Base-by-base conservation (phyloP, 1,140 invertebrate genomes). In the Heliothis subflexa region DNA sequence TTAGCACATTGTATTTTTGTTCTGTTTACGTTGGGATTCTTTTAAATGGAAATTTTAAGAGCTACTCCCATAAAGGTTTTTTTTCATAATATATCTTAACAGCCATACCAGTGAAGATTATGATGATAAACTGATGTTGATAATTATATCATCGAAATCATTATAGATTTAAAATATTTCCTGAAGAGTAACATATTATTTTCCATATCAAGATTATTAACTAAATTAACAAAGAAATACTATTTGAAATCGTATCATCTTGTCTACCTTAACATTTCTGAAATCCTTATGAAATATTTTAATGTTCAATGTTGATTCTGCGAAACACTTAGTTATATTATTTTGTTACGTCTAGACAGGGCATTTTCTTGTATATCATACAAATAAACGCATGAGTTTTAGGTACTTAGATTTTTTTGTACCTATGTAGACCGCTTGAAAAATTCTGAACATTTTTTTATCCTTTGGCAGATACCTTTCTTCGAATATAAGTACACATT, bases 1-100 rank as follows among this genome's bases (percentile, higher is more conserved):
- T 75, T 50, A 75, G 59, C 47, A 49, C 59, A 52, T 61, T 47
- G 18, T 59, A 59, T 71, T 71, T 71, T 54, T 71, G 68, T 33
- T 11, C 7, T 45, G n/a, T 45, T 45, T 33, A 59, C 18, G 9
- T 59, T 52, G 50, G 12, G 50, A 9, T 40, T 9, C 9, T 40
- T 33, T 40, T 40, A 40, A 40, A 40, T 7, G 3, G 9, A 40
- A 40, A 9, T 40, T 40, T 40, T 40, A 40, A 40, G 5, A 40
- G 33, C 33, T 9, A 7, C 21, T 25, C 21, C 21, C 21, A 1
- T 25, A 25, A 25, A 25, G 21, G 21, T 25, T 25, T 25, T 25
- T 25, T 25, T 25, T 25, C 2, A 25, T 25, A 25, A 25, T 25
- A 25, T 25, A 2, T 25, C 21, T 1, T 25, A 25, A 25, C 21